phyloP scores from a whole-genome alignment of 2,888 invertebrate species.

The Apeira syringaria region DNA sequence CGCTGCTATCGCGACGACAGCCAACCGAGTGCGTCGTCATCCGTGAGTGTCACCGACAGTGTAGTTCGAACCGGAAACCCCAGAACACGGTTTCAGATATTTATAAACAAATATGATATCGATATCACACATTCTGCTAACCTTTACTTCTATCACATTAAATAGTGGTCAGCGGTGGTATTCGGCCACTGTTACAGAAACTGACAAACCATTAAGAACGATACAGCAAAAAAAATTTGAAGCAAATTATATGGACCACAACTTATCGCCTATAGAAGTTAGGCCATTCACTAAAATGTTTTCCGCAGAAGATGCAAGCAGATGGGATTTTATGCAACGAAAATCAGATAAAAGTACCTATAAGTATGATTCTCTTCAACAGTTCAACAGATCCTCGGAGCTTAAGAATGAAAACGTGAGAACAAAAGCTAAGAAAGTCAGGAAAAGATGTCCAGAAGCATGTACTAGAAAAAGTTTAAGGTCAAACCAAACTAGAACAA shows the following conservation, averaged over 20 bases:
- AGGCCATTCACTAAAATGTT: neutral
- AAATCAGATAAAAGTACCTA: neutral
- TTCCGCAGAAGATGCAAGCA: conserved; percentile 25
- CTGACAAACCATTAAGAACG: conserved; percentile 16
- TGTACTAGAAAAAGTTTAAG: conserved; percentile 17
- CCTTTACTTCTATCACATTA: conserved; percentile 28
- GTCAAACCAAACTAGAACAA: conserved; percentile 33
- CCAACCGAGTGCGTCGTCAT: conserved; percentile 36
- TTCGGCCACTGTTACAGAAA: conserved; percentile 43
- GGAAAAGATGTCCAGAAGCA: conserved; percentile 42
- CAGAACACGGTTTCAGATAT: neutral
- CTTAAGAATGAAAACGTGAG: conserved; percentile 7
- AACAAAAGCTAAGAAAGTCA: conserved; percentile 40
- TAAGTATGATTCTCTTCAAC: neutral
- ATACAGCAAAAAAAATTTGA: conserved; percentile 17
- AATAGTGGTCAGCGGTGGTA: conserved; percentile 53
- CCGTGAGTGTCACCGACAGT: conserved; percentile 33
- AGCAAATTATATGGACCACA: conserved; percentile 32
- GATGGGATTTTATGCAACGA: conserved; percentile 32
- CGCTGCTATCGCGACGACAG: conserved; percentile 41
- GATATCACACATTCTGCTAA: conserved; percentile 10
- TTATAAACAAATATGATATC: conserved; percentile 28
- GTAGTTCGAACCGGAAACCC: conserved; percentile 26
- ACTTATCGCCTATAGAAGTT: conserved; percentile 9
- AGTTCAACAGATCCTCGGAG: neutral